Conservation (phyloP, 1,140 invertebrate genomes). For the Drosophila virilis region DNA sequence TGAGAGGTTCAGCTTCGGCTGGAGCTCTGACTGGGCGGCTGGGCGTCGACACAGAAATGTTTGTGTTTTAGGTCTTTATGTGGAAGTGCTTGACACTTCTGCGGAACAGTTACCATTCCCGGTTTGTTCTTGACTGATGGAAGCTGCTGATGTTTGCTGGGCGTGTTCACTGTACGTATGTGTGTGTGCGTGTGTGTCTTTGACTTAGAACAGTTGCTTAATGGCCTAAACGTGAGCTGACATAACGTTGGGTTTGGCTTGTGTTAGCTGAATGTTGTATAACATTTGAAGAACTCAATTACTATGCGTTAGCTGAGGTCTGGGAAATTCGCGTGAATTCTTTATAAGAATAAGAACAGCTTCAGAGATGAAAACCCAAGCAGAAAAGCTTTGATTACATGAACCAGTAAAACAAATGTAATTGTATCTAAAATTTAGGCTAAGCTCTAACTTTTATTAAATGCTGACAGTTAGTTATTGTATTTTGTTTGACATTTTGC, state of each 20-base stretch:
- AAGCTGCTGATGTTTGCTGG: conserved; percentile 22
- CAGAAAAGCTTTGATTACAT: not conserved
- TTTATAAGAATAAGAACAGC: too few relatives aligned
- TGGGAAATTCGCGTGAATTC: not conserved
- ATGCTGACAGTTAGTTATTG: too few relatives aligned
- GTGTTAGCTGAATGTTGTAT: conserved; percentile 8
- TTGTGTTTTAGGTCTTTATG: conserved; percentile 28
- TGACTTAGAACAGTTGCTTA: conserved; percentile 38
- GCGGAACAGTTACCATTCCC: conserved; percentile 38
- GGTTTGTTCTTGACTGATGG: conserved; percentile 14
- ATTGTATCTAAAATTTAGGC: too few relatives aligned
- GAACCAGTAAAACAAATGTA: too few relatives aligned
- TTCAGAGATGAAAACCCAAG: too few relatives aligned
- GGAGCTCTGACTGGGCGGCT: not conserved
- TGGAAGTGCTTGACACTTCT: conserved; percentile 44
- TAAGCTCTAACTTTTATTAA: too few relatives aligned
- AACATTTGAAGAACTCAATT: conserved; percentile 16
- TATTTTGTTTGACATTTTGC: not conserved
- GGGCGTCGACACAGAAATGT: conserved; percentile 4
- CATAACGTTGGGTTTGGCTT: conserved; percentile 16
- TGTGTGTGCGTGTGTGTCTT: not conserved
- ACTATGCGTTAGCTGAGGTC: not conserved
- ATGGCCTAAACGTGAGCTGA: conserved; percentile 64
- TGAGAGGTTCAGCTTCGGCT: conserved; percentile 1
- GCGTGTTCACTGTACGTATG: not conserved